Evolutionary conservation across 2,888 invertebrate species (phyloP), one percentile per base, ranked within the genome.

Genomic region (Dexiosoma caninum): DNA sequence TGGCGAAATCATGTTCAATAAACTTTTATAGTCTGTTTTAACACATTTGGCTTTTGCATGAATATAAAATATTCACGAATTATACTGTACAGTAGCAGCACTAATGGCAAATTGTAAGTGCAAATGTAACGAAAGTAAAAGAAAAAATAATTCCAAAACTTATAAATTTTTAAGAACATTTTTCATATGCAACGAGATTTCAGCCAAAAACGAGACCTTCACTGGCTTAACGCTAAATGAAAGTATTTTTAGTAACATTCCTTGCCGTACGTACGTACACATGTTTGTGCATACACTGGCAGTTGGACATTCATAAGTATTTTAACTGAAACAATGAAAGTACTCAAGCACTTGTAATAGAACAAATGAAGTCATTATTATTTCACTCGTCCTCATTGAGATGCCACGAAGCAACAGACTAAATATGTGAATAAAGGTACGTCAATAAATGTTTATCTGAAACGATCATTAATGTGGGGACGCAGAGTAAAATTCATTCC

Each of bases 91-190:
- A 46, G 21, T 14, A 55, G 5, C 27, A 46, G 19, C 42, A 44
- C 55, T 14, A 27, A 30, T 8, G 32, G 30, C 40, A 35, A 16
- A 60, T 57, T 69, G 51, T 35, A 23, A 8, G 8, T 64, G 23
- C 6, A 64, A 35, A 21, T 12, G 21, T 32, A 21, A 44, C n/a
- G n/a, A 19, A 71, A 71, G 19, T 69, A 57, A 35, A 40, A 71
- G 60, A 57, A 67, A 76, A 59, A 76, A 40, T 60, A 67, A 72
- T 67, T 79, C 57, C 40, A 42, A 78, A 42, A 40, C 67, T 19
- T 55, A 76, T 82, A 62, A 82, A 79, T 82, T 67, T 82, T 71
- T 76, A 67, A 78, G 69, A 46, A 51, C 16, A 40, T 51, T 27
- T 57, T 44, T 14, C 32, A 27, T 12, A 23, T 12, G 37, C 19